These are phyloP conservation scores for Nothoprocta pentlandii DNA, from an alignment of 2,113 vertebrate species.

Conservation along the genomic window DNA sequence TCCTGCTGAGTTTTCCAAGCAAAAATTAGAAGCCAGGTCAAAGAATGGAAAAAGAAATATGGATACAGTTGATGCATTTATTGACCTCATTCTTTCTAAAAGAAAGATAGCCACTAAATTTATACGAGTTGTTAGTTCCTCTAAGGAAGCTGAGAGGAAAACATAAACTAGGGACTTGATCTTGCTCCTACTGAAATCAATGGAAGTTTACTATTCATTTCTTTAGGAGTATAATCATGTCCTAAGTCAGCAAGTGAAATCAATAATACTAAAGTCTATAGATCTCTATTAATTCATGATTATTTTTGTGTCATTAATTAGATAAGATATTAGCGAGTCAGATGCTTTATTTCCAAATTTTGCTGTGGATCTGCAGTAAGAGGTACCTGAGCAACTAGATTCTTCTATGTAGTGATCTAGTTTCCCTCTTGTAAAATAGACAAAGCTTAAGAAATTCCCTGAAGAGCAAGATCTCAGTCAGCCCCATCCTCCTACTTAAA, in stretches of 20 bases:
- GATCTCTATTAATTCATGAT: neutral
- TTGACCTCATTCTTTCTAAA: neutral
- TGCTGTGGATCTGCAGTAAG: neutral
- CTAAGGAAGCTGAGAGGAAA: neutral
- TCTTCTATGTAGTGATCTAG: neutral
- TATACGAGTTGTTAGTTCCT: neutral
- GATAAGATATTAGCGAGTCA: neutral
- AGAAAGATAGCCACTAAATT: neutral
- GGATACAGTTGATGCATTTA: neutral
- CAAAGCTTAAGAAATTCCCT: neutral
- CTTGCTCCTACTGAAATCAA: neutral
- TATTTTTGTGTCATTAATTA: neutral
- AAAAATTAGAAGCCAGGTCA: neutral
- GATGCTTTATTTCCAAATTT: neutral
- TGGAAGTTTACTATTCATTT: slow-evolving; percentile 8
- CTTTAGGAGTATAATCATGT: neutral
- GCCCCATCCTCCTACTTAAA: neutral
- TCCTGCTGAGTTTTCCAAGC: neutral
- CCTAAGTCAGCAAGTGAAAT: neutral
- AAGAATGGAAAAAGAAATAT: neutral
- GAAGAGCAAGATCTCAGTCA: neutral
- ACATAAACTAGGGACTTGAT: neutral
- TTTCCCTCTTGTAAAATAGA: neutral
- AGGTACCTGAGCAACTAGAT: neutral
- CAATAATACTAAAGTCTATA: neutral